These are phyloP conservation scores for Thaleichthys pacificus DNA, from an alignment of 2,797 vertebrate species.

Conservation along the genomic window DNA sequence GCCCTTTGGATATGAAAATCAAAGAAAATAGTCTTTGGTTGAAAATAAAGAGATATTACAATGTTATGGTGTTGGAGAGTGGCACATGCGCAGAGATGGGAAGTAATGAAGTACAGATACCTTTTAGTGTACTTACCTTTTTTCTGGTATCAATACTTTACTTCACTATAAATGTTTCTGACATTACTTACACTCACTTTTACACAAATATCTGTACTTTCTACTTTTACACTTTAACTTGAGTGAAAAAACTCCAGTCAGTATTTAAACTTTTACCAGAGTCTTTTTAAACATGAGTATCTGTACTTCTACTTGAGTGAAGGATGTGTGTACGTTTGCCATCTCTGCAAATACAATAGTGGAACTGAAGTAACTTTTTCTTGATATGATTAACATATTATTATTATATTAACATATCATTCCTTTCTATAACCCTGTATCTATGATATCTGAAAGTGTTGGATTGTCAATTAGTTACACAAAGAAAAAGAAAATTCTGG, in stretches of 20 bases:
- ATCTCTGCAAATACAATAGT: background rate
- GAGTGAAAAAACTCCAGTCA: too few relatives aligned
- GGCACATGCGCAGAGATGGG: background rate
- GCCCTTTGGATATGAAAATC: constrained; percentile 9
- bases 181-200: too few relatives aligned
- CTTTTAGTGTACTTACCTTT: background rate
- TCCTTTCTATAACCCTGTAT: background rate
- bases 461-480: background rate
- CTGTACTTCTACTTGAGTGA: too few relatives aligned
- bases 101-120: background rate
- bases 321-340: too few relatives aligned
- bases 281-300: too few relatives aligned
- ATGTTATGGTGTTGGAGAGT: background rate
- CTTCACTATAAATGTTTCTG: too few relatives aligned
- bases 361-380: background rate
- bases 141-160: too few relatives aligned
- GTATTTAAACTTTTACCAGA: too few relatives aligned
- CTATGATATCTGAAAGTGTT: background rate
- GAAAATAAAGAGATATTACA: constrained; percentile 23
- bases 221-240: too few relatives aligned
- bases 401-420: background rate
- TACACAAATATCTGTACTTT: too few relatives aligned
- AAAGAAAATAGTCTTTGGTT: constrained; percentile 53
- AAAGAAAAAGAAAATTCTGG: background rate
- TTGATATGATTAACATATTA: background rate